These are phyloP conservation scores for Trachelipus rathkii DNA, from an alignment of 1,140 invertebrate species.

Conservation along the genomic window DNA sequence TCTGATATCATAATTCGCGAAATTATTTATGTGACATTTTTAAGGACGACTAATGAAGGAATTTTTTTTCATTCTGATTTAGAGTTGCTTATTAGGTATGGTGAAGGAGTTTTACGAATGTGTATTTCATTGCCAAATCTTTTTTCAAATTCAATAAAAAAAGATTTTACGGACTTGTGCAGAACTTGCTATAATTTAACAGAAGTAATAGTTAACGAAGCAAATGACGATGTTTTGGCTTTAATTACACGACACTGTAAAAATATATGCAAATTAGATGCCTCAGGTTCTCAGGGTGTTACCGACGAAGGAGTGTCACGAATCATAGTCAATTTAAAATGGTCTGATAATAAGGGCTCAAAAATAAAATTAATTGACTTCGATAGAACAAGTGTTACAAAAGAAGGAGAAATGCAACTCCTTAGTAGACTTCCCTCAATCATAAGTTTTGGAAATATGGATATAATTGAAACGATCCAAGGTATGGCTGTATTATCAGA, in stretches of 20 bases:
- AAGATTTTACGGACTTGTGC: conserved; percentile 39
- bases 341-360: conserved; percentile 28
- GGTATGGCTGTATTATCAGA: conserved; percentile 35
- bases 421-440: conserved; percentile 33
- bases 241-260: conserved; percentile 38
- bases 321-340: conserved; percentile 36
- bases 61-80: conserved; percentile 37
- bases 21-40: conserved; percentile 39
- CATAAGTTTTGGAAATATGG: conserved; percentile 34
- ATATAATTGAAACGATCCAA: conserved; percentile 35
- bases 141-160: conserved; percentile 31
- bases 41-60: conserved; percentile 25
- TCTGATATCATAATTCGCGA: conserved; percentile 37
- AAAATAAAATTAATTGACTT: conserved; percentile 36
- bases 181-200: conserved; percentile 36
- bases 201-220: conserved; percentile 30
- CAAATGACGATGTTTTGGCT: conserved; percentile 37
- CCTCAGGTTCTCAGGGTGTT: conserved; percentile 37
- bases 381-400: conserved; percentile 39
- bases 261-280: conserved; percentile 32
- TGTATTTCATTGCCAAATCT: conserved; percentile 36
- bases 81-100: conserved; percentile 34
- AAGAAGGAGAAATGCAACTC: conserved; percentile 34
- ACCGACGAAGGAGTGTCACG: conserved; percentile 40
- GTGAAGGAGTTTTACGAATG: conserved; percentile 34